Evolutionary conservation across 1,140 invertebrate genomes (phyloP), one percentile per base, ranked within the genome.

Genomic region (Amyelois transitella): DNA sequence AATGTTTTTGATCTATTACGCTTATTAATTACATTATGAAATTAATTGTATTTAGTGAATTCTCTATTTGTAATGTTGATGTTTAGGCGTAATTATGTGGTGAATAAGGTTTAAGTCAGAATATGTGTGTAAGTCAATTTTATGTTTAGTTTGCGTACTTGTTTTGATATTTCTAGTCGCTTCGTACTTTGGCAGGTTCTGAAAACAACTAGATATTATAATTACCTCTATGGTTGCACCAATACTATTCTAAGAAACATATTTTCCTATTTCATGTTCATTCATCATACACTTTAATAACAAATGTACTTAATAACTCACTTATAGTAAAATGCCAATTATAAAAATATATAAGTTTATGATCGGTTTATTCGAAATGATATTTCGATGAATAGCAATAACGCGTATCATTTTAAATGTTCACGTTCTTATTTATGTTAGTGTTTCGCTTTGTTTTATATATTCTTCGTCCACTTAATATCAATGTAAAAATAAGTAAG

Each of bases 1-100:
- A 86, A 85, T 81, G 84, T 85, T 87, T 77, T 86, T 87, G 79
- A 87, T 87, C 84, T 87, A 87, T 82, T 87, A 87, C 84, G 84
- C 84, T 87, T 87, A 87, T 85, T 86, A 86, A 84, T 84, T 83
- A 82, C 73, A 82, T 79, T 81, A 79, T 69, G 70, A 65, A 61
- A 66, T 55, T 72, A 71, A 77, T 75, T 67, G 60, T 80, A 81
- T 81, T 81, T 78, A 85, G 74, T 81, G 66, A 79, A 76, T 75
- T 77, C 74, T 73, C 64, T 75, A 79, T 67, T 66, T 75, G 62
- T 83, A 81, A 84, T 71, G 65, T 82, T 82, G 76, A 72, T 84
- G 77, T 84, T 70, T 76, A 73, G 62, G 54, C 44, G 60, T 66
- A 69, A 70, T 61, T 61, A 65, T 66, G 61, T 72, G 69, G 62